A percentile compares a stretch with the other conserved stretches of the same genome.
Conservation (phyloP, 1,140 invertebrate genomes). For the Manduca sexta region DNA sequence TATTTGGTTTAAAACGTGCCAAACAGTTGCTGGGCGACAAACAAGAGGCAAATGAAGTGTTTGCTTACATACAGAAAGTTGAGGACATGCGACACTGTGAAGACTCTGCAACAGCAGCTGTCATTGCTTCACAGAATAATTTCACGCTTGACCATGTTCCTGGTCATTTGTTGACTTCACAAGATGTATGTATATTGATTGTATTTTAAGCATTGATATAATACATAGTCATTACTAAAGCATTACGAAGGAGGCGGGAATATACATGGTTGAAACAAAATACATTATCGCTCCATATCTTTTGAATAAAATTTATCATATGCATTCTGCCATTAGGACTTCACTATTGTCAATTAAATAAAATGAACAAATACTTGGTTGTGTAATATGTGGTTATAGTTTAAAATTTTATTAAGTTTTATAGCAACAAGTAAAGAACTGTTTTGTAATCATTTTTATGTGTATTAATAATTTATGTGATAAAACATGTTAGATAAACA, state of each 20-base stretch:
- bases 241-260: too few species aligned
- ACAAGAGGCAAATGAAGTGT: conserved; percentile 60
- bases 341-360: too few species aligned
- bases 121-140: conserved; percentile 66
- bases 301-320: too few species aligned
- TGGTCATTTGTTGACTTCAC: conserved; percentile 76
- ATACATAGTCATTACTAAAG: too few species aligned
- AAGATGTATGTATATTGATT: conserved; percentile 65
- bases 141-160: conserved; percentile 80
- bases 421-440: background rate
- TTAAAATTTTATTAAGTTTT: too few species aligned
- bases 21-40: conserved; percentile 59
- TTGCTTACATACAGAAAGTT: conserved; percentile 74
- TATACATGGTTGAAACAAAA: too few species aligned
- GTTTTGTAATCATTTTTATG: background rate
- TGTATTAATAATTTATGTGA: background rate
- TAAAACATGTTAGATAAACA: conserved; percentile 1
- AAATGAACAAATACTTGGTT: too few species aligned
- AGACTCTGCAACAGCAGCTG: conserved; percentile 71
- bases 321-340: too few species aligned
- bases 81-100: conserved; percentile 76
- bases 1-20: conserved; percentile 68
- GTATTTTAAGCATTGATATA: too few species aligned
- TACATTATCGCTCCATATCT: too few species aligned
- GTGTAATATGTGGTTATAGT: too few species aligned